These are phyloP conservation scores for Pelochelys cantorii DNA, from an alignment of 2,797 vertebrate genomes.

Conservation along the genomic window DNA sequence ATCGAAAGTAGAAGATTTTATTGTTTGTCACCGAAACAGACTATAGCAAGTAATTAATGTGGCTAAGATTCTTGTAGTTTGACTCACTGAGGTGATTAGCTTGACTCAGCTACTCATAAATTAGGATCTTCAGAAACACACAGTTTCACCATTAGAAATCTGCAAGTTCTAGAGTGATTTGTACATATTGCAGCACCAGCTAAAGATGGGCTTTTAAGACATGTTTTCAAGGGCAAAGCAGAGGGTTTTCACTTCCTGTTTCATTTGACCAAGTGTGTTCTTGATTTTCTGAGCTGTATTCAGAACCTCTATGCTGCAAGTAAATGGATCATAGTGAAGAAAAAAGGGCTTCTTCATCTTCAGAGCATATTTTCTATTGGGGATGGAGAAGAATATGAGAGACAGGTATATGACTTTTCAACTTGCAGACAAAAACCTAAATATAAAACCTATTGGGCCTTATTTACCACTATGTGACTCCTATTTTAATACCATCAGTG, in stretches of 20 bases:
- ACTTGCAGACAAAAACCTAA: background rate
- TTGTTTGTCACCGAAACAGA: background rate
- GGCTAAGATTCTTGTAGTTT: background rate
- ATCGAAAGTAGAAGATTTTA: background rate
- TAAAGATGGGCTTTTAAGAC: slow-evolving; percentile 30
- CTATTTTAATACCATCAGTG: background rate
- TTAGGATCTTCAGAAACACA: background rate
- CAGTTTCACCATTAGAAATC: background rate
- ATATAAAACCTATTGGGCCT: background rate
- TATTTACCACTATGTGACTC: background rate
- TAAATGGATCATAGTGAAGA: slow-evolving; percentile 84
- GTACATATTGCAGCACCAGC: background rate
- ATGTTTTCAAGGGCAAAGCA: slow-evolving; percentile 84
- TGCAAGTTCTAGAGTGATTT: background rate
- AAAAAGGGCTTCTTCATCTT: slow-evolving; percentile 85
- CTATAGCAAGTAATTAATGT: background rate
- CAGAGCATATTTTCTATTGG: slow-evolving; percentile 81
- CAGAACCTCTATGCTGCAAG: slow-evolving; percentile 84
- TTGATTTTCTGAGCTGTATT: slow-evolving; percentile 83
- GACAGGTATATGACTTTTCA: background rate
- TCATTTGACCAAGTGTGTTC: slow-evolving; percentile 78
- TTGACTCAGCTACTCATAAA: background rate
- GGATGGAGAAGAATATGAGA: background rate
- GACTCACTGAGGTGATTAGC: background rate
- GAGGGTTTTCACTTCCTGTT: slow-evolving; percentile 84